These are phyloP conservation scores for Pygocentrus nattereri DNA, from an alignment of 2,797 vertebrate genomes.

Conservation along the genomic window DNA sequence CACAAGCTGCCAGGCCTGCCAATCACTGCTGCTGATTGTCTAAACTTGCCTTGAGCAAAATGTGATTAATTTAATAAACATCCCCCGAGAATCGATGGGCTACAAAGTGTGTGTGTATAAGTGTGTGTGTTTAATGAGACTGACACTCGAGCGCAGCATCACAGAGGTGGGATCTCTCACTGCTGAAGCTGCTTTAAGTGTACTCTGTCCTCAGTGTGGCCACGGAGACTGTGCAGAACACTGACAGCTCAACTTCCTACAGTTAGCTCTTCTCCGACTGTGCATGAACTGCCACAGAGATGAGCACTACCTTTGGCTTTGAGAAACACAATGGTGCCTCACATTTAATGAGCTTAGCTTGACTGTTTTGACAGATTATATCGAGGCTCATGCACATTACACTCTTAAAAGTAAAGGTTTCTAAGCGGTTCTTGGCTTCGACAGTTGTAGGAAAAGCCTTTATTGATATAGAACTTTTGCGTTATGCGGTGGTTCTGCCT, in stretches of 20 bases:
- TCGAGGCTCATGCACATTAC: conserved; percentile 1
- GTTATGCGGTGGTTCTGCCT: too few relatives aligned
- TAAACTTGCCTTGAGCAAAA: conserved; percentile 65
- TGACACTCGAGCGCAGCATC: conserved; percentile 15
- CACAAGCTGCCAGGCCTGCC: conserved; percentile 46
- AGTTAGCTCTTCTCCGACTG: conserved; percentile 16
- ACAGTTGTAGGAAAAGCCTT: not conserved
- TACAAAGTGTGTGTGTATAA: conserved; percentile 19
- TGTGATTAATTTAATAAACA: conserved; percentile 69
- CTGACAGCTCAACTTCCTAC: conserved; percentile 37
- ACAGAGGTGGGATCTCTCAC: conserved; percentile 15
- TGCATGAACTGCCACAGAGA: conserved; percentile 31
- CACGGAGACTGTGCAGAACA: not conserved
- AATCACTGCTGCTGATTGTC: conserved; percentile 54
- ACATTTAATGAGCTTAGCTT: conserved; percentile 44
- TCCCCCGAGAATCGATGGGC: conserved; percentile 47
- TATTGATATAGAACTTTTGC: not conserved
- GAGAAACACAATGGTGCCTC: conserved; percentile 26
- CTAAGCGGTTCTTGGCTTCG: not conserved
- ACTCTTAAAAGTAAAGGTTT: not conserved
- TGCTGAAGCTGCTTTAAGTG: conserved; percentile 23
- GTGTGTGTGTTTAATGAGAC: conserved; percentile 38
- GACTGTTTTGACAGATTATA: conserved; percentile 13
- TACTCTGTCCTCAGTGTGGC: conserved; percentile 32
- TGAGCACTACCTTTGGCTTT: not conserved